Percentiles rank a stretch among this genome's conserved stretches.
Conservation (phyloP, 2,113 vertebrate species). For the Oryzias javanicus region DNA sequence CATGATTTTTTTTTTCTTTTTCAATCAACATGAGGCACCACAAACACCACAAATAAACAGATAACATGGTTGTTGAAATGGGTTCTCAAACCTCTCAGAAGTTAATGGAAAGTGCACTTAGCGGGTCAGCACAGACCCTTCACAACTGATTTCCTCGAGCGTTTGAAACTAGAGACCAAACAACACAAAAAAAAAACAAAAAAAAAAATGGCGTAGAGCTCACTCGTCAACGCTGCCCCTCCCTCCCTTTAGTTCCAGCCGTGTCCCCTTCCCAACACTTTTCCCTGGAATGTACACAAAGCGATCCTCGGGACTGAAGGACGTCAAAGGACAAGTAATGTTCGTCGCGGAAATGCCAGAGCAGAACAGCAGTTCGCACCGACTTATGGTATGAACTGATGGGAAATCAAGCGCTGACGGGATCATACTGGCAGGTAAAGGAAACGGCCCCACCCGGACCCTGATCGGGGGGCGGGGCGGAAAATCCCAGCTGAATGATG, state of each 20-base stretch:
- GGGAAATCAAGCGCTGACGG: no score
- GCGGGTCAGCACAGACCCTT: slow-evolving; percentile 52
- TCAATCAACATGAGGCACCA: slow-evolving; percentile 46
- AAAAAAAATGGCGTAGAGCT: not conserved
- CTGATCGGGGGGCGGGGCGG: no score
- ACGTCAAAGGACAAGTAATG: slow-evolving; percentile 4
- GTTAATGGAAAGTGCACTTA: slow-evolving; percentile 73
- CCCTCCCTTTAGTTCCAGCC: slow-evolving; percentile 16
- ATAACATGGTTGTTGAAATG: slow-evolving; percentile 41
- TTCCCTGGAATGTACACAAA: slow-evolving; percentile 29
- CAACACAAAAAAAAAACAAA: not conserved
- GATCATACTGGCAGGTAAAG: no score
- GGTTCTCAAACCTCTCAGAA: slow-evolving; percentile 52
- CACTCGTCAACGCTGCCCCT: not conserved
- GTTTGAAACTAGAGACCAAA: not conserved
- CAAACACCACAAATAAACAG: slow-evolving; percentile 29
- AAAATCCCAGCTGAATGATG: slow-evolving; percentile 8
- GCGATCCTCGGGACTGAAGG: slow-evolving; percentile 8
- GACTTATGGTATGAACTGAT: no score
- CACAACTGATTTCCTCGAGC: slow-evolving; percentile 1
- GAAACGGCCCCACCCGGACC: no score
- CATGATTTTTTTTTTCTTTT: not conserved
- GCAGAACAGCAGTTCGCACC: no score
- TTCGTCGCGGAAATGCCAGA: not conserved
- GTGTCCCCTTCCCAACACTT: slow-evolving; percentile 18